A percentile compares a stretch with the other conserved stretches of the same genome.
These are phyloP conservation scores for Chloropsis cyanopogon DNA, from an alignment of 2,113 vertebrate genomes.

Conservation along the genomic window DNA sequence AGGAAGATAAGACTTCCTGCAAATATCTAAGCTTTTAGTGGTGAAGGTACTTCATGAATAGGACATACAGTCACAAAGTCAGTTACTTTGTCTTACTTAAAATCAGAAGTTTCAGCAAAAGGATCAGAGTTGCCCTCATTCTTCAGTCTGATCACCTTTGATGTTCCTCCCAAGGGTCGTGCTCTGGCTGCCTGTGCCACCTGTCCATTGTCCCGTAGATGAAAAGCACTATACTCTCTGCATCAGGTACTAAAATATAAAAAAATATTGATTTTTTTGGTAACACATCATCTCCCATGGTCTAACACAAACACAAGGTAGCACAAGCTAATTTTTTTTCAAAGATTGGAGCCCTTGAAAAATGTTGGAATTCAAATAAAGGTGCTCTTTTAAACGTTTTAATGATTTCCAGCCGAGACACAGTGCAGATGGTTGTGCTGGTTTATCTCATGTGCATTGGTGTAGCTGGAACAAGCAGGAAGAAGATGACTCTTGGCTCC, in stretches of 20 bases:
- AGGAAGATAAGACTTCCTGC: background rate
- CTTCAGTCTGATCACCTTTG: background rate
- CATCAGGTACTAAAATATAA: background rate
- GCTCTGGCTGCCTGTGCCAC: background rate
- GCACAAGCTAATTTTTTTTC: background rate
- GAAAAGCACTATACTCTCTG: background rate
- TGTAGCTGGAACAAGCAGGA: background rate
- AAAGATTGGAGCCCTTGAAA: background rate
- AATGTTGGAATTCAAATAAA: background rate
- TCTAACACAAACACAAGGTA: background rate
- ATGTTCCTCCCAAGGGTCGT: background rate
- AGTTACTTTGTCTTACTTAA: background rate
- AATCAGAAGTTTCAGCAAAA: background rate
- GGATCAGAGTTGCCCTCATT: background rate
- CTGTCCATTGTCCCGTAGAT: background rate
- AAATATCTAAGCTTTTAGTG: background rate
- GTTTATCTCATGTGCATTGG: background rate
- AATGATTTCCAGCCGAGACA: background rate
- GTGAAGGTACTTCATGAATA: background rate
- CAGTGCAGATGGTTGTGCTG: background rate
- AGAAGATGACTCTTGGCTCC: background rate
- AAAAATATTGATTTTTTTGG: background rate
- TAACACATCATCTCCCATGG: background rate
- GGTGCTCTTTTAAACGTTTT: background rate
- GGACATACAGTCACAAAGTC: background rate